Percentiles rank a stretch among this genome's conserved stretches.
These are phyloP conservation scores for Saccostrea glomerata DNA, from an alignment of 1,140 invertebrate species.

Conservation along the genomic window DNA sequence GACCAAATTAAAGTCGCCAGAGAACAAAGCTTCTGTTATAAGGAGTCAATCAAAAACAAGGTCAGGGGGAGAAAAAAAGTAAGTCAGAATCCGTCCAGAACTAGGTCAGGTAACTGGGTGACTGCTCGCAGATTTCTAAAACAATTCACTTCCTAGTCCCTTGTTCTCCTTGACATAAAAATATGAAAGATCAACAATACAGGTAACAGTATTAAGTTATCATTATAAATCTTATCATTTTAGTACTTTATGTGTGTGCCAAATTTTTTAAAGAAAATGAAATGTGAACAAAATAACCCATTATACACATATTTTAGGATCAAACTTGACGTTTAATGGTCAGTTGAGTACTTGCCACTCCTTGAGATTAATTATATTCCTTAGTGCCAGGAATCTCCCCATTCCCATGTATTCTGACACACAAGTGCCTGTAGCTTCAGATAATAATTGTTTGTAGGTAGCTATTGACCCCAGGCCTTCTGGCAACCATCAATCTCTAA, in stretches of 20 bases:
- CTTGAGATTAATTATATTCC: background rate
- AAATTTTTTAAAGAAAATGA: too few relatives aligned
- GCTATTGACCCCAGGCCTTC: background rate
- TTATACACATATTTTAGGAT: too few relatives aligned
- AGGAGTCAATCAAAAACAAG: background rate
- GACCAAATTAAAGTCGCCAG: background rate
- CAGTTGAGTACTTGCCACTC: background rate
- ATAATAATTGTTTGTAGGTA: constrained; percentile 1
- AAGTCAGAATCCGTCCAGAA: background rate
- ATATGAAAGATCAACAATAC: too few relatives aligned
- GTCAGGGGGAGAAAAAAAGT: background rate
- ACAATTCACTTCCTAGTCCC: too few relatives aligned
- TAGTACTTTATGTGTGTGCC: too few relatives aligned
- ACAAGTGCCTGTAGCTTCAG: background rate
- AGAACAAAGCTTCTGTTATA: background rate
- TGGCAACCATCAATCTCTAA: constrained; percentile 20
- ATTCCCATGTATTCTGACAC: background rate
- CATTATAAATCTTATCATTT: too few relatives aligned
- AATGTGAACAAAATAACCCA: too few relatives aligned
- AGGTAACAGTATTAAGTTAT: too few relatives aligned
- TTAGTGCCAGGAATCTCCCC: background rate
- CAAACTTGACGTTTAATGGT: too few relatives aligned
- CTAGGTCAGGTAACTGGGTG: too few relatives aligned
- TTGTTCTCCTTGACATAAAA: too few relatives aligned
- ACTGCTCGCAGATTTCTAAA: too few relatives aligned